Conservation (phyloP, 2,113 vertebrate species). For the Triplophysa siluroides region DNA sequence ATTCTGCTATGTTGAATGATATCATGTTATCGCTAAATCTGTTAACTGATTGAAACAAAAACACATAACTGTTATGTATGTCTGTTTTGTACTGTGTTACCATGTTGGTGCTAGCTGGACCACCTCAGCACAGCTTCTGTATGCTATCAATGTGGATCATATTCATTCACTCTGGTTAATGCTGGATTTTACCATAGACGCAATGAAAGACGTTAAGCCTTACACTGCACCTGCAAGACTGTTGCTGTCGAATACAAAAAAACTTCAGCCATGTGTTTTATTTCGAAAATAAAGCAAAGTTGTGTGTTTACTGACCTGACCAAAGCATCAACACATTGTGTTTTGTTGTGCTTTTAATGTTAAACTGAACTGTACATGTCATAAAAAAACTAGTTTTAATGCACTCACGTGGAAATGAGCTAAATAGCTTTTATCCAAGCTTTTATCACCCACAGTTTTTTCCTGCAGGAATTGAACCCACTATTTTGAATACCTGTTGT, state of each 20-base stretch:
- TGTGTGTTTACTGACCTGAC: slow-evolving; percentile 69
- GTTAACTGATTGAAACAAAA: slow-evolving; percentile 21
- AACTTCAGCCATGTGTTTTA: slow-evolving; percentile 69
- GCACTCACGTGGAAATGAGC: slow-evolving; percentile 44
- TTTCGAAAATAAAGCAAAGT: slow-evolving; percentile 64
- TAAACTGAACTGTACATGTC: not conserved
- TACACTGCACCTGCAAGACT: slow-evolving; percentile 73
- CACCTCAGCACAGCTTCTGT: slow-evolving; percentile 56
- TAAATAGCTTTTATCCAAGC: slow-evolving; percentile 8
- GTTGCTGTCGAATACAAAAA: slow-evolving; percentile 68
- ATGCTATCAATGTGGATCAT: slow-evolving; percentile 39
- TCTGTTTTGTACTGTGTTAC: slow-evolving; percentile 52
- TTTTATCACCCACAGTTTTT: too few species aligned
- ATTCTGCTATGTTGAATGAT: not conserved
- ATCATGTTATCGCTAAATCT: slow-evolving; percentile 34
- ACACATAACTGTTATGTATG: slow-evolving; percentile 42
- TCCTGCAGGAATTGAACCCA: too few species aligned
- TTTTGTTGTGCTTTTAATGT: slow-evolving; percentile 29
- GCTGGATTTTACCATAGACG: slow-evolving; percentile 67
- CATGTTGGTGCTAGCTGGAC: slow-evolving; percentile 70
- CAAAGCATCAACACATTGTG: slow-evolving; percentile 43
- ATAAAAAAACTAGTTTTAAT: not conserved
- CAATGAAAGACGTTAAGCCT: slow-evolving; percentile 71
- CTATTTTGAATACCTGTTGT: too few species aligned
- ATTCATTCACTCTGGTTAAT: slow-evolving; percentile 56